These are phyloP conservation scores for Brenthis hecate DNA, from an alignment of 2,888 invertebrate species.

Conservation along the genomic window DNA sequence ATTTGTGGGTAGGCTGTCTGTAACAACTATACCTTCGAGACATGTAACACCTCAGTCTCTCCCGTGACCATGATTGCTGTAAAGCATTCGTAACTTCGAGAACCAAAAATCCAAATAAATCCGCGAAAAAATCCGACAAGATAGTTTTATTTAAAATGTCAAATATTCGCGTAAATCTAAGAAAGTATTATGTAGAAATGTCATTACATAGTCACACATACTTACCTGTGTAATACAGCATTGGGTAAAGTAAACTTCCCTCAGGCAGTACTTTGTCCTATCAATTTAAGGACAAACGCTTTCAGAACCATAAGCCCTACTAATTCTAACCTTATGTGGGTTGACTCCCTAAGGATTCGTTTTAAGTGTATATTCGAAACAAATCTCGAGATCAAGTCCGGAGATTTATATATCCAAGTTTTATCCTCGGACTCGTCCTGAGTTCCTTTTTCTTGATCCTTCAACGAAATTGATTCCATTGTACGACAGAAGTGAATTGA, in stretches of 20 bases:
- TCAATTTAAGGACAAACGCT: conserved; percentile 22
- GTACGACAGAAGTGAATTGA: conserved; percentile 61
- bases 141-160: too few species aligned
- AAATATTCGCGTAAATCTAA: too few species aligned
- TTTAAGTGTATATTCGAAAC: conserved; percentile 45
- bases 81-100: too few species aligned
- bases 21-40: too few species aligned
- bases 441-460: conserved; percentile 51
- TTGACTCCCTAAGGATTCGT: conserved; percentile 51
- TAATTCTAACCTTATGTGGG: conserved; percentile 59
- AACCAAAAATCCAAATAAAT: too few species aligned
- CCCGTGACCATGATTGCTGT: too few species aligned
- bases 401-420: conserved; percentile 4
- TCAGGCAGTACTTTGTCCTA: conserved; percentile 15
- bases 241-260: neutral
- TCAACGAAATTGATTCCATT: conserved; percentile 60
- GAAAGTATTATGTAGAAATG: too few species aligned
- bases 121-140: too few species aligned
- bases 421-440: conserved; percentile 38
- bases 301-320: conserved; percentile 40
- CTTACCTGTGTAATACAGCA: neutral
- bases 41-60: too few species aligned
- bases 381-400: conserved; percentile 32
- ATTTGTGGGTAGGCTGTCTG: too few species aligned
- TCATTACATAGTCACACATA: neutral